Evolutionary conservation across 2,888 invertebrate species (phyloP), one percentile per base, ranked within the genome.

Genomic region (Oscheius myriophilus): DNA sequence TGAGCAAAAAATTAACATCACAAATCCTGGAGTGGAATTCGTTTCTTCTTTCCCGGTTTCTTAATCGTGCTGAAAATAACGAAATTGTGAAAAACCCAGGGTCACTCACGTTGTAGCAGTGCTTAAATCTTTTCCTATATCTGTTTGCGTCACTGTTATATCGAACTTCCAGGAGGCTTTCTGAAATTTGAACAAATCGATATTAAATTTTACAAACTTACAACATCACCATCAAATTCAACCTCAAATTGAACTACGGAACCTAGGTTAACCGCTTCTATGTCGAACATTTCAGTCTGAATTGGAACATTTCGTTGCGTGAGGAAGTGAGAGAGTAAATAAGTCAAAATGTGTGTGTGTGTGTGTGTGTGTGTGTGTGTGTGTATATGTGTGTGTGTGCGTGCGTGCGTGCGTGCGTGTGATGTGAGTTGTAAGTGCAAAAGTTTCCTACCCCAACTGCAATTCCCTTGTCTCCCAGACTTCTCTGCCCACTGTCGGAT

Each of bases 401-500:
- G n/a, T n/a, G n/a, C n/a, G n/a, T n/a, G n/a, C n/a, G n/a, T n/a
- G n/a, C n/a, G n/a, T n/a, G n/a, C n/a, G n/a, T n/a, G n/a, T n/a
- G n/a, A n/a, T n/a, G n/a, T n/a, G n/a, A n/a, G n/a, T n/a, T n/a
- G n/a, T n/a, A n/a, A n/a, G n/a, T n/a, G n/a, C n/a, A n/a, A n/a
- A n/a, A n/a, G n/a, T n/a, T n/a, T n/a, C 45, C 45, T 7, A 75
- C 75, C 59, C 51, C 64, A 4, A 59, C 53, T 9, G 14, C 41
- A 4, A 46, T 18, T 18, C 64, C 46, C 18, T 52, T 63, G 7
- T 21, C 45, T n/a, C 70, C 70, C 2, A 66, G 51, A 52, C 46
- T 69, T 42, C 78, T 58, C 18, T 57, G 57, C 33, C 78, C 78
- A 6, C 67, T 68, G 42, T 75, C 71, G 1, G 75, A 73, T 0